These are phyloP conservation scores for Empis stercorea DNA, from an alignment of 2,888 invertebrate genomes.

Conservation along the genomic window DNA sequence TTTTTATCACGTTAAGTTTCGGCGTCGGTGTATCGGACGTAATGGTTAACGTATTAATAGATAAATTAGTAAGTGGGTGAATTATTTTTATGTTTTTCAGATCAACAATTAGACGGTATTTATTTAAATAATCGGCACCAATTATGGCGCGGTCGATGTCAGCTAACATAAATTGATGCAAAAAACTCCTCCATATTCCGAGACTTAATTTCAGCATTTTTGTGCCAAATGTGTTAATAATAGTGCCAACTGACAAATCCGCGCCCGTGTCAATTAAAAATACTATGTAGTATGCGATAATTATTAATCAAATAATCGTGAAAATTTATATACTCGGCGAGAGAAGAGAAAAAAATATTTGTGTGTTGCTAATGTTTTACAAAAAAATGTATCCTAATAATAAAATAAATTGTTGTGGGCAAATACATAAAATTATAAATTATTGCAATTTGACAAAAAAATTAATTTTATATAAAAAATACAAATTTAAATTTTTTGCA, in stretches of 20 bases:
- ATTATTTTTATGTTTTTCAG: background rate
- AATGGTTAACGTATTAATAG: background rate
- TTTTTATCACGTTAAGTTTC: background rate
- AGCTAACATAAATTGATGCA: constrained; percentile 1
- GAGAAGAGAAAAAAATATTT: too few relatives aligned
- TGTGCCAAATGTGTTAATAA: constrained; percentile 4
- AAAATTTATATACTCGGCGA: too few relatives aligned
- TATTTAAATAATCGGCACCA: background rate
- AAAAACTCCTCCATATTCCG: background rate
- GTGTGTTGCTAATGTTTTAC: too few relatives aligned
- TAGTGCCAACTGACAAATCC: background rate
- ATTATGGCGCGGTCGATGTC: background rate
- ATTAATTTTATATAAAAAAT: too few relatives aligned
- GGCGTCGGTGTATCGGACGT: background rate
- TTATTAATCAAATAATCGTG: too few relatives aligned
- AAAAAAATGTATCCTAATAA: too few relatives aligned
- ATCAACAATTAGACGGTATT: background rate
- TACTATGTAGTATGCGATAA: too few relatives aligned
- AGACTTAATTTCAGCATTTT: background rate
- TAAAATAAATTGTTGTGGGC: too few relatives aligned
- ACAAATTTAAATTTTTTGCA: too few relatives aligned
- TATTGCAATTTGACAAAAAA: too few relatives aligned
- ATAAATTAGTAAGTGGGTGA: background rate
- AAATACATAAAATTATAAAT: too few relatives aligned
- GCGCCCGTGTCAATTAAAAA: too few relatives aligned